Conservation (phyloP, 2,797 vertebrate genomes). For the Gymnothorax reevesii region DNA sequence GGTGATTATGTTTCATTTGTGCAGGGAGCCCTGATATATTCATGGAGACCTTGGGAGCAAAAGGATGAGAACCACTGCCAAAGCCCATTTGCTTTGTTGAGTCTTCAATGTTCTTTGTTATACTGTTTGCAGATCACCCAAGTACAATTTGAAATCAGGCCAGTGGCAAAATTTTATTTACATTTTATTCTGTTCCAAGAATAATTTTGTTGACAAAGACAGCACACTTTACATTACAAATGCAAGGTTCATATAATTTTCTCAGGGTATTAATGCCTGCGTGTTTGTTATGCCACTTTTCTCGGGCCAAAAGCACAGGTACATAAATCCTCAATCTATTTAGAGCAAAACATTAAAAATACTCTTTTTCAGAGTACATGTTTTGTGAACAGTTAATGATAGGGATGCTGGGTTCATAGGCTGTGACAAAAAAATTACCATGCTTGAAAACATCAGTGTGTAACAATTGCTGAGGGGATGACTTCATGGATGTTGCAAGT, state of each 20-base stretch:
- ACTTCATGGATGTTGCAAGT: conserved; percentile 1
- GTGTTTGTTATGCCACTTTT: neutral
- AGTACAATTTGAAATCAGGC: neutral
- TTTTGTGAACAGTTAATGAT: neutral
- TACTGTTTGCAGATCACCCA: neutral
- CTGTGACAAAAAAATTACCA: neutral
- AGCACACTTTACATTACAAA: neutral
- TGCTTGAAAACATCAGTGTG: neutral
- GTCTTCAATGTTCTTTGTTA: neutral
- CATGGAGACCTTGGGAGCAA: too few species aligned
- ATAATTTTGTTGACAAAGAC: neutral
- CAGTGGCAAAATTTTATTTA: neutral
- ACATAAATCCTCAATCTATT: neutral
- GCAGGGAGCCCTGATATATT: too few species aligned
- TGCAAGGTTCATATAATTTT: neutral
- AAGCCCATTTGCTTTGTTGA: neutral
- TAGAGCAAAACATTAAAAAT: neutral
- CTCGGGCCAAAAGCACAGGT: neutral
- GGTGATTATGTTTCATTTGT: too few species aligned
- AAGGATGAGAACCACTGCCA: neutral
- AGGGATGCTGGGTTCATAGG: neutral
- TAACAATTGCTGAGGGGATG: neutral
- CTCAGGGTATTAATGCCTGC: neutral
- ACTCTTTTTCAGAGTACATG: neutral
- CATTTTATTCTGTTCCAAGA: neutral